Evolutionary conservation across 1,140 invertebrate genomes (phyloP).

Genomic region (Bombus superbus): DNA sequence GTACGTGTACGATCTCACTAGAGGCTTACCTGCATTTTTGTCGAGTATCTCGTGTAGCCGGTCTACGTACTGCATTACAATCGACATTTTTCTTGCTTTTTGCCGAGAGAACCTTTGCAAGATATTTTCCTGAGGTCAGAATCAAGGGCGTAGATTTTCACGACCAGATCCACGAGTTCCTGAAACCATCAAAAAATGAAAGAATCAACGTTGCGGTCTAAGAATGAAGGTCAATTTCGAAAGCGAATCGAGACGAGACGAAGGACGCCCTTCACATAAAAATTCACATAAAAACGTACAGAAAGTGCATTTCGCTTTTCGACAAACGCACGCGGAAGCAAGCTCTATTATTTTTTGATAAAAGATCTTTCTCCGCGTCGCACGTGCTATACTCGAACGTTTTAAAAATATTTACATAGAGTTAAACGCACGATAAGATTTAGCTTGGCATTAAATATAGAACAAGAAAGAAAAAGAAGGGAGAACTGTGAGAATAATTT

Average conservation of each 20-base stretch:
- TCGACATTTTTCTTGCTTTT: constrained; percentile 82
- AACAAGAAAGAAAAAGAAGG: background rate
- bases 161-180: background rate
- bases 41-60: constrained; percentile 86
- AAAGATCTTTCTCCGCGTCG: background rate
- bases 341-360: background rate
- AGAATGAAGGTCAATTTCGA: background rate
- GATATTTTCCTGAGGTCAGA: background rate
- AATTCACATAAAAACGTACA: background rate
- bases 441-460: background rate
- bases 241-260: background rate
- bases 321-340: background rate
- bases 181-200: constrained; percentile 4
- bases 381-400: background rate
- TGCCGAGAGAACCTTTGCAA: background rate
- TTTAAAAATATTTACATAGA: background rate
- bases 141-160: background rate
- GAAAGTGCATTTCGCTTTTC: background rate
- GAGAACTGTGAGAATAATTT: background rate
- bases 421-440: background rate
- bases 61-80: constrained; percentile 86
- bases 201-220: background rate
- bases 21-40: constrained; percentile 84
- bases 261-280: background rate
- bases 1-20: too few relatives aligned